Percentiles rank a stretch among this genome's conserved stretches.
Evolutionary conservation across 2,113 vertebrate genomes (phyloP).

Genomic region (Aythya baeri): DNA sequence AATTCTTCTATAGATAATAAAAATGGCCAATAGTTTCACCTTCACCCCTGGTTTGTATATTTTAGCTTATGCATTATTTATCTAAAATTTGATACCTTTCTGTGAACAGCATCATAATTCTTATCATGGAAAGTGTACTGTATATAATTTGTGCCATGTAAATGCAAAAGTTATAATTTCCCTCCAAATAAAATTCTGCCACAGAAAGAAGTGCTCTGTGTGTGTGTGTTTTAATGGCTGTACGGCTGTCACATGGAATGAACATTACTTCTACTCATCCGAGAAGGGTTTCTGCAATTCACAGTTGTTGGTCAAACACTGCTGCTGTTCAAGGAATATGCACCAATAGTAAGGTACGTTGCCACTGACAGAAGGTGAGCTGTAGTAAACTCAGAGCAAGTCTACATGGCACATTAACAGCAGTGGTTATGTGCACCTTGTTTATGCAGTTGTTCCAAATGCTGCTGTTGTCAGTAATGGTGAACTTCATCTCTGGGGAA

Average conservation of each 20-base stretch:
- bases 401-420: rapidly evolving
- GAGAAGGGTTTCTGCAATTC: not conserved
- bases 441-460: not conserved
- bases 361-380: not conserved
- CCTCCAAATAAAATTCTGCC: slow-evolving; percentile 79
- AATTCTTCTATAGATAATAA: slow-evolving; percentile 72
- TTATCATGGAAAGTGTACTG: slow-evolving; percentile 73
- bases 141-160: slow-evolving; percentile 79
- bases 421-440: rapidly evolving
- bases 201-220: not conserved
- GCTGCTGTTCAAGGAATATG: not conserved
- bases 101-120: slow-evolving; percentile 64
- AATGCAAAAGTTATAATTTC: slow-evolving; percentile 75
- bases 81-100: slow-evolving; percentile 66
- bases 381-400: not conserved
- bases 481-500: not conserved
- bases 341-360: not conserved
- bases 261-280: not conserved
- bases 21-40: slow-evolving; percentile 45
- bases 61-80: slow-evolving; percentile 64
- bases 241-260: not conserved
- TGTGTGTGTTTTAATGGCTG: not conserved
- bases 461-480: not conserved
- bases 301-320: not conserved
- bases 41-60: slow-evolving; percentile 55